A percentile compares a stretch with the other conserved stretches of the same genome.
Evolutionary conservation across 2,113 vertebrate species (phyloP).

Genomic region (Recurvirostra avosetta): DNA sequence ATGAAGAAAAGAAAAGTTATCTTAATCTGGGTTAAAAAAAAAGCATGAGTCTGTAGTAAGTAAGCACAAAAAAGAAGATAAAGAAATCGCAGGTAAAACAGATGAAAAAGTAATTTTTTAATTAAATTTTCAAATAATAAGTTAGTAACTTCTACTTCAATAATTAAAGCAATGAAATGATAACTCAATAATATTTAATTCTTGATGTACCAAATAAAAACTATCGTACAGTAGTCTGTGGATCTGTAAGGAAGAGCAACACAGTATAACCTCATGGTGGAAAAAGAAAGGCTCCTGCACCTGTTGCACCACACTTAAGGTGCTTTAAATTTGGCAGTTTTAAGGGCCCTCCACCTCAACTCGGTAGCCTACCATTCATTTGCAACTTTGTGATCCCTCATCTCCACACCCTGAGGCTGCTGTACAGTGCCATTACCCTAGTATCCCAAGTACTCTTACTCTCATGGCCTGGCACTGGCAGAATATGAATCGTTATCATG

Average conservation of each 20-base stretch:
- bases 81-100: not conserved
- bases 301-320: not conserved
- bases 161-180: not conserved
- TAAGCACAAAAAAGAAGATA: not conserved
- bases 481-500: not conserved
- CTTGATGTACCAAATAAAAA: not conserved
- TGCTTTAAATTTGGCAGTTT: not conserved
- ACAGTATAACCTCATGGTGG: not conserved
- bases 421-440: not conserved
- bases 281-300: not conserved
- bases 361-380: not conserved
- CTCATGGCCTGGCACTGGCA: not conserved
- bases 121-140: not conserved
- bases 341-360: not conserved
- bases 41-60: not conserved
- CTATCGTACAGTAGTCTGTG: not conserved
- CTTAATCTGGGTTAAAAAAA: not conserved
- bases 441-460: not conserved
- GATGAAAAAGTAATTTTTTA: not conserved
- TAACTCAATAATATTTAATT: not conserved
- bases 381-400: not conserved
- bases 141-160: not conserved
- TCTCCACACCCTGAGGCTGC: not conserved
- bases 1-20: not conserved
- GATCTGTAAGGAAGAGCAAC: not conserved